Evolutionary conservation across 30 jellyfish, hydroid and myxozoan genomes (phyloP), one percentile per base, ranked within the genome.

Genomic region (Aurelia sp.): DNA sequence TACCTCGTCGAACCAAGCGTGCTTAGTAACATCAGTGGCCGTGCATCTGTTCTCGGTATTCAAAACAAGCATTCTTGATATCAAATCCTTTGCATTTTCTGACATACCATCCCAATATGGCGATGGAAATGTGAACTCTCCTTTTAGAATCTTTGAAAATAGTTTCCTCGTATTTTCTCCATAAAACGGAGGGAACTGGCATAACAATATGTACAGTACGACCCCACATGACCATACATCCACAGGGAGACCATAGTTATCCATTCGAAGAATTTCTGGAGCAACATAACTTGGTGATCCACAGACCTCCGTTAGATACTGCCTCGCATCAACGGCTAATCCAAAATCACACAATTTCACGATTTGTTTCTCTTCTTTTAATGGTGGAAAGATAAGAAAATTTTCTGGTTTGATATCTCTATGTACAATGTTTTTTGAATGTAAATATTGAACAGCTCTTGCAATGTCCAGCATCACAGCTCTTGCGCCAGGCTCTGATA

Each of bases 231-330:
- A 91, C 98, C 98, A 91, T 41, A 91, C 50, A 68, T 91, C 98
- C 21, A 85, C 98, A 37, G 98, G 86, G 30, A 91, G 76, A 27
- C 98, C 98, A 58, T 91, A 91, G 20, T 71, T 64, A 27, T 85
- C 76, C 82, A 63, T 58, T 20, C 93, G 85, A 35, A 91, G 86
- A 2, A 91, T 80, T 61, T 91, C 98, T 3, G 98, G 98, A 8
- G 98, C 98, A 0, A 91, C 98, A 78, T 80, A 84, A 57, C 98
- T 91, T 12, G 98, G 98, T 4, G 98, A 91, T 9, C 98, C 98
- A 52, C 98, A 91, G 12, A 91, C 91, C 55, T 85, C 96, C 0
- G 84, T 85, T 37, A 71, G 19, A 12, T 37, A 11, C 12, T 86
- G 69, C 17, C 80, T 65, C 13, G 87, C 87, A 15, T 78, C 81